Base-by-base conservation (phyloP, 2,113 vertebrate genomes). In the Felis chaus region DNA sequence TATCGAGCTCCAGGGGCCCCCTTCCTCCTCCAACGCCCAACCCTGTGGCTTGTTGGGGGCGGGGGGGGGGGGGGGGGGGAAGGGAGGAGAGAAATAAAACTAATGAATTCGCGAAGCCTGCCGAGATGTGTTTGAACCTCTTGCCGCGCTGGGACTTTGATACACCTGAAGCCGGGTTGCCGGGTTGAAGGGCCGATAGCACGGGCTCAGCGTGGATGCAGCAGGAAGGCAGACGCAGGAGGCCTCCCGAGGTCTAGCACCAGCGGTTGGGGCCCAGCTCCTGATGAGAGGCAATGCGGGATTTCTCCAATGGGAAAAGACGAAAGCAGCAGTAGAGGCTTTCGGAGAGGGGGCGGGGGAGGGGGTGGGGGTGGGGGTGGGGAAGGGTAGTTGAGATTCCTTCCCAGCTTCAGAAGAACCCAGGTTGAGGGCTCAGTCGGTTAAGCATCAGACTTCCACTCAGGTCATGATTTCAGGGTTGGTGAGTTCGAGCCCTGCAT, bases 31-130 rank as follows among this genome's bases (percentile, higher is more conserved):
- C 53, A 21, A 45, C 80, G 16, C 55, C 18, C 50, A n/a, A 27
- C 92, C 80, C 76, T 12, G 45, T 48, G 79, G 92, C 69, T 25
- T 4, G 81, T 74, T 85, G 83, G 93, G 27, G 4, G 41, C 14
- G 3, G 1, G 11, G 21, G 19, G 71, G 21, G 19, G 71, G 21
- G 19, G 1, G 11, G 3, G 1, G 11, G 21, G 19, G 71, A 16
- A n/a, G 79, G 92, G 41, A 65, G 92, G 89, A 61, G 57, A 61
- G 57, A 92, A 97, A 96, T 90, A 96, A 96, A 97, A 97, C 81
- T 78, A 96, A 96, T 95, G 21, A 95, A 96, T 96, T 96, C 97
- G 45, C 39, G 53, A 33, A 94, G 84, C 87, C 96, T 88, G 91
- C 96, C 73, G 92, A 65, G 96, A 92, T 74, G 68, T 57, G 85